A percentile compares a stretch with the other conserved stretches of the same genome.
These are phyloP conservation scores for Petrolisthes cinctipes DNA, from an alignment of 2,888 invertebrate species.

Conservation along the genomic window DNA sequence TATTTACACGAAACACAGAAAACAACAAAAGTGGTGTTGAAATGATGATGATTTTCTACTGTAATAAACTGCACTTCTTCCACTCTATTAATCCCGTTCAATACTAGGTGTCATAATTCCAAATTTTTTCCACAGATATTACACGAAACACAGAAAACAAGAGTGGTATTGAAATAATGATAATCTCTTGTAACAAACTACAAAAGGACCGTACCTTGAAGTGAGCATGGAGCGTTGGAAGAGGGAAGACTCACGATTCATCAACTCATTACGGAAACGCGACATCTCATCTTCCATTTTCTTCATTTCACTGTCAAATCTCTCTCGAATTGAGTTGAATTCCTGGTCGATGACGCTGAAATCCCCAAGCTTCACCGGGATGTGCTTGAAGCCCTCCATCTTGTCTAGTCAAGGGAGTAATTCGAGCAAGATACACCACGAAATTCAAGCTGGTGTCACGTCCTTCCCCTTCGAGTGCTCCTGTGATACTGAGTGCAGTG, in stretches of 20 bases:
- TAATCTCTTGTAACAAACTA: neutral
- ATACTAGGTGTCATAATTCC: neutral
- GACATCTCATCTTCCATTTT: constrained; percentile 99
- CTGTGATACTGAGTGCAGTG: too few relatives aligned
- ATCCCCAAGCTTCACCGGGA: constrained; percentile 90
- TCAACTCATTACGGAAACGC: constrained; percentile 90
- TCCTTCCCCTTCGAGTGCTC: neutral
- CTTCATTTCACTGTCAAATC: constrained; percentile 96
- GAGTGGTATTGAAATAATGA: neutral
- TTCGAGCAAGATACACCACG: neutral
- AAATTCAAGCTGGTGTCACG: neutral
- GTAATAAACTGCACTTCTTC: too few relatives aligned
- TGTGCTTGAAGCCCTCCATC: constrained; percentile 64
- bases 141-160: neutral
- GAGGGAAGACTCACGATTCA: constrained; percentile 86
- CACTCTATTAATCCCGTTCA: too few relatives aligned
- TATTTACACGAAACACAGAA: too few relatives aligned
- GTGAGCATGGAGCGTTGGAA: constrained; percentile 72
- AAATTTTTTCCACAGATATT: neutral
- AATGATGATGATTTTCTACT: too few relatives aligned
- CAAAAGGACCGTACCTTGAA: constrained; percentile 35
- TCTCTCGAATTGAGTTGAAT: constrained; percentile 94
- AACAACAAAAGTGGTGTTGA: too few relatives aligned
- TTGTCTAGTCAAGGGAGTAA: neutral
- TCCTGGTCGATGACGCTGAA: constrained; percentile 96